Evolutionary conservation across 2,888 invertebrate species (phyloP), one percentile per base, ranked within the genome.

Genomic region (Eugnorisma glareosa): DNA sequence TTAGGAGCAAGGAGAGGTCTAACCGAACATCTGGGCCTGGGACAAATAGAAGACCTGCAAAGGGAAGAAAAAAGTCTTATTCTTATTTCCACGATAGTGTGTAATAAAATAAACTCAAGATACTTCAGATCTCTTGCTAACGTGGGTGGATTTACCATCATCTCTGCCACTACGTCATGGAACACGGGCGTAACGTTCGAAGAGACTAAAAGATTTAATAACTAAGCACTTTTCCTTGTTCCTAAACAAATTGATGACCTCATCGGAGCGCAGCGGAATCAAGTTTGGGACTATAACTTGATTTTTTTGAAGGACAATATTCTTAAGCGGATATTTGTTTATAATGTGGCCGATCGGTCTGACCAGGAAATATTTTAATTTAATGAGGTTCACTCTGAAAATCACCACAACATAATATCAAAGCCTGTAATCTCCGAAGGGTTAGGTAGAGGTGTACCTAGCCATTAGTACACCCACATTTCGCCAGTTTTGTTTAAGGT

Each of bases 171-270:
- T 28, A 40, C 2, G n/a, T 63, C 40, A 4, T 4, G 11, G 8
- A 40, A 15, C 15, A 64, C 40, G 7, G 37, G 11, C n/a, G n/a
- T 40, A 7, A 37, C 7, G 37, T 63, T 63, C 15, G 15, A 64
- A 40, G 3, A 37, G 21, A 24, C 24, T 48, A 40, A 59, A 57
- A 64, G 0, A 18, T 59, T 28, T 31, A 15, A 45, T 37, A 28
- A 43, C 31, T 18, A 40, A 61, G n/a, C n/a, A 64, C 40, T 64
- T 66, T 74, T 68, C 61, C 67, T 77, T 45, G 37, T 76, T 68
- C 54, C 4, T 45, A 77, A 77, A 77, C 24, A 0, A 68, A 77
- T 35, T 77, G 63, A 63, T 77, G 77, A 77, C 24, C 54, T 77
- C 77, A 77, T 64, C 63, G 51, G 37, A 24, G 7, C 45, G 45